phyloP scores from a whole-genome alignment of 1,140 invertebrate species.

The Steinernema feltiae region DNA sequence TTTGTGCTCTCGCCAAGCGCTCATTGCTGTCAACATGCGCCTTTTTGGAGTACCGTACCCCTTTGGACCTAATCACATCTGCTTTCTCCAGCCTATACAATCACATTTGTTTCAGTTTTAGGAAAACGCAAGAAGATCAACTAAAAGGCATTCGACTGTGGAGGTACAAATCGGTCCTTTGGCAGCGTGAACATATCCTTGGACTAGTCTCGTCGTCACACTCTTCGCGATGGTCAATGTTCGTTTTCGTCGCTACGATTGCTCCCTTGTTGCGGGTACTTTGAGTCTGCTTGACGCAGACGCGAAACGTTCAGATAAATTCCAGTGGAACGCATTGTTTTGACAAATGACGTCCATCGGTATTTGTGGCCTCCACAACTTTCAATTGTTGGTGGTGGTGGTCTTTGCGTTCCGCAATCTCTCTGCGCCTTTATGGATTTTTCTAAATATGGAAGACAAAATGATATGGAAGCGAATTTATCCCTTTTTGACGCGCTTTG shows the following conservation, averaged over 20 bases:
- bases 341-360: not conserved
- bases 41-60: no score
- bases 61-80: no score
- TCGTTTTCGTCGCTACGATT: not conserved
- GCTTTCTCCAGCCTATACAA: not conserved
- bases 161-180: not conserved
- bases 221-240: not conserved
- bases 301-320: not conserved
- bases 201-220: not conserved
- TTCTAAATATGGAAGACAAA: constrained; percentile 9
- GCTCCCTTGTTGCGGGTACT: not conserved
- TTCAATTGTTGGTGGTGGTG: not conserved
- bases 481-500: not conserved
- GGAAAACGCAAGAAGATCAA: not conserved
- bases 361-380: not conserved
- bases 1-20: no score
- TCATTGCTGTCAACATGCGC: no score
- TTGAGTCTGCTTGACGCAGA: not conserved
- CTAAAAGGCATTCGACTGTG: not conserved
- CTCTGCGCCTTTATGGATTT: constrained; percentile 5
- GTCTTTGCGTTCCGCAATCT: not conserved
- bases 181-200: not conserved
- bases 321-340: not conserved
- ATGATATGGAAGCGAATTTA: not conserved
- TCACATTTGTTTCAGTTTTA: not conserved